phyloP scores from a whole-genome alignment of 2,797 vertebrate species.

The Takifugu ocellatus region DNA sequence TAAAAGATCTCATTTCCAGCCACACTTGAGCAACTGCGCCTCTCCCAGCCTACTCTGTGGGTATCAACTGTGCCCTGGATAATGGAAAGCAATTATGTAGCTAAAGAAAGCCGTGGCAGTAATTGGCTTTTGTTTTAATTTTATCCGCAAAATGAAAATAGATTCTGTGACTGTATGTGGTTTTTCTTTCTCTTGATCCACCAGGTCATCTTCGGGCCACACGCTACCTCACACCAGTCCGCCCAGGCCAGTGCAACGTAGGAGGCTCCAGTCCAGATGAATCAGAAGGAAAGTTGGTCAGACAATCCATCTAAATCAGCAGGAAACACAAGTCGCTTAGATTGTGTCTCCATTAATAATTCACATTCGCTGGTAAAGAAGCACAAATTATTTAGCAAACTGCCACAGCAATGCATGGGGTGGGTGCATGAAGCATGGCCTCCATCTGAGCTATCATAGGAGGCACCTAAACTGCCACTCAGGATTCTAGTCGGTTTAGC shows the following conservation, averaged over 20 bases:
- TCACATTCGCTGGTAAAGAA: constrained; percentile 80
- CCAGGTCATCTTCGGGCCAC: constrained; percentile 63
- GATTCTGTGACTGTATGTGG: constrained; percentile 58
- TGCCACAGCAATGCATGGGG: constrained; percentile 74
- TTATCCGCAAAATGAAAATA: constrained; percentile 70
- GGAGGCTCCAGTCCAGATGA: constrained; percentile 66
- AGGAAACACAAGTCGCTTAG: constrained; percentile 79
- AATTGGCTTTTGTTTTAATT: constrained; percentile 75
- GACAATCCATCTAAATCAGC: constrained; percentile 68
- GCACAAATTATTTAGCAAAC: constrained; percentile 83
- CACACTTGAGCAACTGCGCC: constrained; percentile 70
- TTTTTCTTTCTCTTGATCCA: constrained; percentile 62
- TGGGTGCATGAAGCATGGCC: constrained; percentile 65
- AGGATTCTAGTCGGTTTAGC: constrained; percentile 30
- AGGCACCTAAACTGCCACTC: constrained; percentile 56
- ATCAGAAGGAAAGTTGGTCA: constrained; percentile 56
- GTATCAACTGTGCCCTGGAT: constrained; percentile 76
- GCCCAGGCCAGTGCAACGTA: constrained; percentile 44
- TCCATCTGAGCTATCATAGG: constrained; percentile 65
- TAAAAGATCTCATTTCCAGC: constrained; percentile 75
- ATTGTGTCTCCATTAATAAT: constrained; percentile 83
- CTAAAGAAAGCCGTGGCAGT: constrained; percentile 72
- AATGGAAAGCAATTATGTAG: constrained; percentile 80
- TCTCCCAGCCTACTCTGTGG: constrained; percentile 73
- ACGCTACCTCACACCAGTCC: constrained; percentile 48